phyloP scores from a whole-genome alignment of 2,113 vertebrate species.

The Chamaetylas fuelleborni region DNA sequence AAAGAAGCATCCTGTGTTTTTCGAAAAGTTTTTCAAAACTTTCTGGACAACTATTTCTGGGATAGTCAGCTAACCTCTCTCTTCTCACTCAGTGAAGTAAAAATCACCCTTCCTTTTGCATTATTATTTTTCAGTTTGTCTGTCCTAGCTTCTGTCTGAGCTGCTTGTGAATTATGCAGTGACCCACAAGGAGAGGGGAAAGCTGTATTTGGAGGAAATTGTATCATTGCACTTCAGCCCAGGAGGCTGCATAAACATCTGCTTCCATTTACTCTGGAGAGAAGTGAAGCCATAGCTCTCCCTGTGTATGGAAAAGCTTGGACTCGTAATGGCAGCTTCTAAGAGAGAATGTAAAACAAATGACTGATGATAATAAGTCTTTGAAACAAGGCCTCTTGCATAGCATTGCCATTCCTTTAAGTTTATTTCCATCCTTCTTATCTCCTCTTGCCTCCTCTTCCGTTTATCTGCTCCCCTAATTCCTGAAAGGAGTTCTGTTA shows the following conservation, averaged over 20 bases:
- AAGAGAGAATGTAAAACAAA: neutral
- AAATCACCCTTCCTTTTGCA: neutral
- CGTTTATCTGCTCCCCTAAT: neutral
- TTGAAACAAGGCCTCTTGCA: slow-evolving; percentile 10
- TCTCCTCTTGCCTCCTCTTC: neutral
- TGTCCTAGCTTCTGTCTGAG: neutral
- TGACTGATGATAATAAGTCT: neutral
- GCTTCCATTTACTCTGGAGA: neutral
- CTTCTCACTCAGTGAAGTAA: neutral
- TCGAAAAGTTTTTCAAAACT: neutral
- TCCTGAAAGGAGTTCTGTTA: slow-evolving; percentile 7
- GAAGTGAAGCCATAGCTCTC: neutral
- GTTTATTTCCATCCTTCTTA: slow-evolving; percentile 36
- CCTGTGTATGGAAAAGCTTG: neutral
- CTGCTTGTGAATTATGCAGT: neutral
- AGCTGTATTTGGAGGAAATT: neutral
- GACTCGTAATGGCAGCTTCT: neutral
- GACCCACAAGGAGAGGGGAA: neutral
- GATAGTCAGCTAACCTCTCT: neutral
- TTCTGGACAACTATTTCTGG: neutral
- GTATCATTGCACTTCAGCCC: neutral
- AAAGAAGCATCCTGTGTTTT: neutral
- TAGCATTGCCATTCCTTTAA: neutral
- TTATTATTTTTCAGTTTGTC: neutral
- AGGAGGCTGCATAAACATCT: neutral